Base-by-base conservation (phyloP, 2,113 vertebrate species). In the Heterotilapia buettikoferi region DNA sequence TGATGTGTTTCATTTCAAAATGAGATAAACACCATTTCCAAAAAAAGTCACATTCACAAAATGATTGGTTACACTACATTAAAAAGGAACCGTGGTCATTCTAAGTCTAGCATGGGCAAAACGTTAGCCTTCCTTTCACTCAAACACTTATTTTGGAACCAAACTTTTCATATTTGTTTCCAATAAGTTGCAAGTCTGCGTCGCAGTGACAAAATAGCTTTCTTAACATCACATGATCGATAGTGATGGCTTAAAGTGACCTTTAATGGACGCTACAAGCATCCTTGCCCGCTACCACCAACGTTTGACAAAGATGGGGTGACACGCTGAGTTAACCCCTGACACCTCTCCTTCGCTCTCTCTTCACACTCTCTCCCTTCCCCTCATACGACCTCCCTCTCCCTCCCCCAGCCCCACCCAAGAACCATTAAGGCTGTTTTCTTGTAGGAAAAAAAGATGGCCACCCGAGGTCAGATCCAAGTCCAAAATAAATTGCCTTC, bases 401-500 rank as follows among this genome's bases (percentile, higher is more conserved):
- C 33, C 33, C 29, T 14, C 36, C 31, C 85, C 31, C 73, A 14
- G 81, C 86, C 86, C 82, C 86, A 83, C 92, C 94, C 88, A 50
- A 38, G 4, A 63, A 78, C 76, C 86, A 84, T 89, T 84, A 83
- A 79, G 84, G 82, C 83, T 66, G 89, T 90, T 92, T 93, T 89
- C 84, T 85, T 71, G 54, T 45, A 80, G 80, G 8, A 54, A 82
- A 82, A 91, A 89, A 92, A 90, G 89, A 89, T 88, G 92, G 93
- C 92, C 94, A 95, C 88, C 83, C 40, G 87, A 92, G 93, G 93
- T 94, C 94, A 92, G 61, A 80, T 90, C 93, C 89, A 88, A 91
- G 86, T 94, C 92, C 92, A 93, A 92, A 94, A 92, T 90, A 91
- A 93, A 94, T 91, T 61, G 89, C 91, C 89, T 86, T 93, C 93